phyloP scores from a whole-genome alignment of 2,797 vertebrate genomes.

The Delichon dasypus region DNA sequence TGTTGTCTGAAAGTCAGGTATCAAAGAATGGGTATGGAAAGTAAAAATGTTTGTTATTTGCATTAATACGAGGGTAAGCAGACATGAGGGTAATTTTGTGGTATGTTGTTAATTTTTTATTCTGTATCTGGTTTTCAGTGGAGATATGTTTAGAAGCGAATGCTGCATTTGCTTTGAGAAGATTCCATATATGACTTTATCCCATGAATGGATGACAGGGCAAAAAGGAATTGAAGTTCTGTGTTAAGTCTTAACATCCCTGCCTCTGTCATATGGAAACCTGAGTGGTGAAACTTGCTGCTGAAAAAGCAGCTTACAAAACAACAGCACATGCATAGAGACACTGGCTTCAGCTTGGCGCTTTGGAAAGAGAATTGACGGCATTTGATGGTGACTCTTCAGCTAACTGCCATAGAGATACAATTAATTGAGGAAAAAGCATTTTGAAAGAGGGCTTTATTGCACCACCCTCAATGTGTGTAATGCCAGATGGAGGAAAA shows the following conservation, averaged over 20 bases:
- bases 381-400: background rate
- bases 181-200: background rate
- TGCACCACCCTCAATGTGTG: fast-evolving
- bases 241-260: fast-evolving
- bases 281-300: background rate
- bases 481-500: background rate
- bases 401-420: background rate
- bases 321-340: background rate
- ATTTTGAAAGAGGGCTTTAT: background rate
- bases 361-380: background rate
- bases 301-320: background rate
- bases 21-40: background rate
- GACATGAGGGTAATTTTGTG: background rate
- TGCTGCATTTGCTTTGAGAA: background rate
- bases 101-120: background rate
- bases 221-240: background rate
- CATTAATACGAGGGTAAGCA: background rate
- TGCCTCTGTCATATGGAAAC: fast-evolving
- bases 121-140: background rate
- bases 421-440: background rate
- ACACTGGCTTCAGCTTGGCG: background rate
- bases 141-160: background rate
- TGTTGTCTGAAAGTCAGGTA: background rate
- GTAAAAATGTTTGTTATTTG: background rate
- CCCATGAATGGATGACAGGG: fast-evolving